These are phyloP conservation scores for Leptocoma aspasia DNA, from an alignment of 2,113 vertebrate species.

Conservation along the genomic window DNA sequence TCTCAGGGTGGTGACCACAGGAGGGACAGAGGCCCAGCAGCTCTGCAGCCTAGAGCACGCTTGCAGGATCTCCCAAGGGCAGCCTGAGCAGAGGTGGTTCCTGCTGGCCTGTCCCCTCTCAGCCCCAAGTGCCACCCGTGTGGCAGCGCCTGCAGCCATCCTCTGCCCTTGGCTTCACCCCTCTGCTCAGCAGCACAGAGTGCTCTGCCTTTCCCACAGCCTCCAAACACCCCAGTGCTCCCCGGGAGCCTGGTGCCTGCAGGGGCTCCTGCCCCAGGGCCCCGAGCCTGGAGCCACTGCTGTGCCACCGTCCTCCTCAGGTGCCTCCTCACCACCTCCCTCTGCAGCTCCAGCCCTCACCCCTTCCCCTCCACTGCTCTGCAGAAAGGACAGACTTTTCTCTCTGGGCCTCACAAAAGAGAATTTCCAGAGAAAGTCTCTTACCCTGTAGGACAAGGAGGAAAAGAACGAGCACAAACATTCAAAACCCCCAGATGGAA, in stretches of 20 bases:
- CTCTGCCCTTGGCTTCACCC: neutral
- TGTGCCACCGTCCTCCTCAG: fast-evolving
- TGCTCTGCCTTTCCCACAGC: neutral
- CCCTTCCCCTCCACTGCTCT: neutral
- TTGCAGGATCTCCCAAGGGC: fast-evolving
- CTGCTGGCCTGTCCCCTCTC: neutral
- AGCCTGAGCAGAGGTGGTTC: fast-evolving
- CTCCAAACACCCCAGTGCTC: fast-evolving
- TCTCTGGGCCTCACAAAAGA: neutral
- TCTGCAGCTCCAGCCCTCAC: neutral
- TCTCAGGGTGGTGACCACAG: too few relatives aligned
- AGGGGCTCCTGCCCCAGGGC: too few relatives aligned
- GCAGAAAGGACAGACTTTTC: neutral
- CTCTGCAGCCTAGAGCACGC: neutral
- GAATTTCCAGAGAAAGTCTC: neutral
- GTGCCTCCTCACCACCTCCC: neutral
- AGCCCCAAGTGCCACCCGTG: neutral
- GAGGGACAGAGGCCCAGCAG: neutral
- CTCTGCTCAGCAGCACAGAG: neutral
- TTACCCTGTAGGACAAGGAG: neutral
- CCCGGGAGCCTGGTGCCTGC: neutral
- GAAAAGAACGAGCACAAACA: neutral
- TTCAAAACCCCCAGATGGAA: neutral
- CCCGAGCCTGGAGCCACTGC: neutral
- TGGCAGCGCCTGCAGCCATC: neutral